Percentiles rank a stretch among this genome's conserved stretches.
Conservation (phyloP, 2,113 vertebrate genomes). For the Spermophilus dauricus region DNA sequence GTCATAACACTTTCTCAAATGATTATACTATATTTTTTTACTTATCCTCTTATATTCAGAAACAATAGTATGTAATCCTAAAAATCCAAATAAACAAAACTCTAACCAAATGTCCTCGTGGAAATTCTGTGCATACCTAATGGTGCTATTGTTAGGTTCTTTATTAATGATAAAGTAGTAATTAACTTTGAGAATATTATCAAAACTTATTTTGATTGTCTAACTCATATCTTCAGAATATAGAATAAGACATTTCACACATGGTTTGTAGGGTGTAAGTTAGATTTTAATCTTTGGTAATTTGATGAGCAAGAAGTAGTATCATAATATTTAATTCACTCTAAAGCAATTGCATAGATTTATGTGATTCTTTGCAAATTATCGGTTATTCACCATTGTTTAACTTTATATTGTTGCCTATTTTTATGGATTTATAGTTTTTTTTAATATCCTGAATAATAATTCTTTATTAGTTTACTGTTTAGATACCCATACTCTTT, state of each 20-base stretch:
- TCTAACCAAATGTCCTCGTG: not conserved
- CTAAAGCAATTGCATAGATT: not conserved
- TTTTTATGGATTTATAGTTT: not conserved
- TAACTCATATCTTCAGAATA: not conserved
- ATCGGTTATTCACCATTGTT: not conserved
- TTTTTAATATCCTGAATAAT: not conserved
- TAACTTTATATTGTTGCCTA: not conserved
- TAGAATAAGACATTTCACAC: not conserved
- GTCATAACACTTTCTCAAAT: not conserved
- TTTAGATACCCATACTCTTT: not conserved
- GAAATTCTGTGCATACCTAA: not conserved
- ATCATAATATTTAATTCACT: not conserved
- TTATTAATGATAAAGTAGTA: not conserved
- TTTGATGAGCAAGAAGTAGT: not conserved
- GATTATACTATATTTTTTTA: not conserved
- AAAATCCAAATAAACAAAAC: not conserved
- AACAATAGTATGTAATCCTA: not conserved
- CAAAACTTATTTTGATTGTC: not conserved
- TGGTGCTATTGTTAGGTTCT: not conserved
- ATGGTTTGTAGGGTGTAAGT: not conserved
- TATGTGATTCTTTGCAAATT: not conserved
- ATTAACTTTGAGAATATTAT: not conserved
- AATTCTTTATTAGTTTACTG: not conserved
- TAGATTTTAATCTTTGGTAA: not conserved
- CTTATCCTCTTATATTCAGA: not conserved